These are phyloP conservation scores for Exocentrus adspersus DNA, from an alignment of 2,888 invertebrate species.

Conservation along the genomic window DNA sequence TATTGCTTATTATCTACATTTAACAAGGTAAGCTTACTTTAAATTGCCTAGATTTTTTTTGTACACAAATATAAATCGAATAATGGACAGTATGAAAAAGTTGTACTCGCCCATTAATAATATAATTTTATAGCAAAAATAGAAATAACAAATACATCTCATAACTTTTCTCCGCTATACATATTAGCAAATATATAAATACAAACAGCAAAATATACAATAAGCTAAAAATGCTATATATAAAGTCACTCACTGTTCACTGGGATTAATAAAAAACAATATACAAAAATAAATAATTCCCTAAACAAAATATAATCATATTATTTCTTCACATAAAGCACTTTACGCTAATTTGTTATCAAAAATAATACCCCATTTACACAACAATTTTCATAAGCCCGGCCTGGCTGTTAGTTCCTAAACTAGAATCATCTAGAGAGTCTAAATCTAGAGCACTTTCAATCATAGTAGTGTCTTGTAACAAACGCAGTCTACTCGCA, in stretches of 20 bases:
- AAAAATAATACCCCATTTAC: conserved; percentile 45
- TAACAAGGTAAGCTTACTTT: conserved; percentile 3
- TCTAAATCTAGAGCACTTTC: conserved; percentile 90
- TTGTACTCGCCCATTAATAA: conserved; percentile 29
- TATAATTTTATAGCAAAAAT: conserved; percentile 45
- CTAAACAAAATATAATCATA: conserved; percentile 9
- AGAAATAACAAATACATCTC: conserved; percentile 36
- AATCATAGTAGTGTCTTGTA: conserved; percentile 91
- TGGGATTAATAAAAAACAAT: conserved; percentile 20
- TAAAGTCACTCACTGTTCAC: conserved; percentile 9
- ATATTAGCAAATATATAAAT: conserved; percentile 33
- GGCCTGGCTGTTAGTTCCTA: conserved; percentile 75
- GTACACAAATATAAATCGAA: conserved; percentile 16
- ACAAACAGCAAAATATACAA: conserved; percentile 31
- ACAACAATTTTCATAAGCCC: conserved; percentile 72
- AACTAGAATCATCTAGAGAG: conserved; percentile 80
- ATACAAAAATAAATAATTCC: conserved; percentile 33
- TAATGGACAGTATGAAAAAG: conserved; percentile 22
- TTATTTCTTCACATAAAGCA: conserved; percentile 16
- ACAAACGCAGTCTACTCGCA: conserved; percentile 74
- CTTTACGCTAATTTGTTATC: background rate
- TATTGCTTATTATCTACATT: conserved; percentile 21
- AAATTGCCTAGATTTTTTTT: conserved; percentile 14
- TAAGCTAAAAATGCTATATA: conserved; percentile 20
- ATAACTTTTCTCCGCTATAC: conserved; percentile 31